Base-by-base conservation (phyloP, 1,140 invertebrate species). In the Dryas iulia region DNA sequence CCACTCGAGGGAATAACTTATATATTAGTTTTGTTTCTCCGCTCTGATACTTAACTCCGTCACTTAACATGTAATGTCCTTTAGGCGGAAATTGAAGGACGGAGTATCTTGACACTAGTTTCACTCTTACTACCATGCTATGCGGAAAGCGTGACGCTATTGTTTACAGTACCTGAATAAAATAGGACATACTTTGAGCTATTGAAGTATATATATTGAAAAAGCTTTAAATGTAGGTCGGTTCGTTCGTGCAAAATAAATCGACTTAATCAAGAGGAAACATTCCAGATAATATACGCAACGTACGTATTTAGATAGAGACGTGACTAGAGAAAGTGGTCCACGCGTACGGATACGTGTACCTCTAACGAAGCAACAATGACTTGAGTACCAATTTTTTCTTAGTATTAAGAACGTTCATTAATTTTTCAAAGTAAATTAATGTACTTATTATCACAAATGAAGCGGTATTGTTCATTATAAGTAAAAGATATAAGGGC, bases 271-370 rank as follows among this genome's bases (percentile, higher is more conserved):
- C 71, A 75, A 75, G 72, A 67, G 72, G 74, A 78, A 76, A 74
- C 68, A 73, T 72, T 69, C 64, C 54, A 60, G 53, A 62, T 68
- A 66, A n/a, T 30, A 72, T 67, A 72, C 69, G 69, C 70, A 75
- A 75, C 68, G 53, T 67, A 70, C 70, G 59, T 71, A 61, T 57
- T 69, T 74, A 58, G 39, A 73, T 39, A 54, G 59, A 76, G 70
- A 82, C 82, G 82, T 84, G 81, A 86, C 78, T 74, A 73, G 80
- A 67, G 83, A 86, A 88, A 88, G 86, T 84, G 72, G 73, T 72
- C 73, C 69, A 69, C 56, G 53, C 30, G 60, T 47, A 25, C 47
- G 1, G 24, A 58, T 58, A 64, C 60, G 14, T 33, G 57, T 52
- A 47, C 14, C 39, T 47, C 35, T 47, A 67, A 61, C 54, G 30